phyloP scores from a whole-genome alignment of 2,113 vertebrate species.

The Pantherophis guttatus region DNA sequence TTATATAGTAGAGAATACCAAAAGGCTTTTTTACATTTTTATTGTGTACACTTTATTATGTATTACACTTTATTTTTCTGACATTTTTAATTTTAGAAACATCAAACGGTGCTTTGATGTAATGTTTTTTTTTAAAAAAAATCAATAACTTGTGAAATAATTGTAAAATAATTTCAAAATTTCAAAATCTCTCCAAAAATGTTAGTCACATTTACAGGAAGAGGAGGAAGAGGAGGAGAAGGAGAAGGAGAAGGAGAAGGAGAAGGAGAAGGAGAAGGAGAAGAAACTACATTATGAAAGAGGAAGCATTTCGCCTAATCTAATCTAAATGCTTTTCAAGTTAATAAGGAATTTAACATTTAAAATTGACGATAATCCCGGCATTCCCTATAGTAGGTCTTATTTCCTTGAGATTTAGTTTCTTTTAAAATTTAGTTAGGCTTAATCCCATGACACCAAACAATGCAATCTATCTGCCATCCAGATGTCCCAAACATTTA shows the following conservation, averaged over 20 bases:
- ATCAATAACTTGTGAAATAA: not conserved
- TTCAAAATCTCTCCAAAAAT: not conserved
- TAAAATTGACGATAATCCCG: not conserved
- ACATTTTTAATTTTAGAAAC: not conserved
- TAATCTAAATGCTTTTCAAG: not conserved
- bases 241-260: no score
- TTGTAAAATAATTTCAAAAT: not conserved
- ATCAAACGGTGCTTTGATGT: not conserved
- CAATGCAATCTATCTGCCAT: conserved; percentile 14
- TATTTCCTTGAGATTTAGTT: not conserved
- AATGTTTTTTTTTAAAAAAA: not conserved
- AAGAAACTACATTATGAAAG: not conserved
- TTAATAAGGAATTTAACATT: not conserved
- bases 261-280: not conserved
- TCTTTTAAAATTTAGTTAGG: conserved; percentile 17
- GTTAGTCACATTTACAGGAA: not conserved
- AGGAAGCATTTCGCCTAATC: not conserved
- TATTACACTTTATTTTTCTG: not conserved
- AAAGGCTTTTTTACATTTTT: not conserved
- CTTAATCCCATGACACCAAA: conserved; percentile 6
- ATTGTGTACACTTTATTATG: no score
- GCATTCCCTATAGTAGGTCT: not conserved
- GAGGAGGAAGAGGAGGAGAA: not conserved
- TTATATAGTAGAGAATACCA: not conserved
- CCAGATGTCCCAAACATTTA: not conserved